Evolutionary conservation across 1,140 invertebrate genomes (phyloP), one percentile per base, ranked within the genome.

Genomic region (Anastrepha ludens): DNA sequence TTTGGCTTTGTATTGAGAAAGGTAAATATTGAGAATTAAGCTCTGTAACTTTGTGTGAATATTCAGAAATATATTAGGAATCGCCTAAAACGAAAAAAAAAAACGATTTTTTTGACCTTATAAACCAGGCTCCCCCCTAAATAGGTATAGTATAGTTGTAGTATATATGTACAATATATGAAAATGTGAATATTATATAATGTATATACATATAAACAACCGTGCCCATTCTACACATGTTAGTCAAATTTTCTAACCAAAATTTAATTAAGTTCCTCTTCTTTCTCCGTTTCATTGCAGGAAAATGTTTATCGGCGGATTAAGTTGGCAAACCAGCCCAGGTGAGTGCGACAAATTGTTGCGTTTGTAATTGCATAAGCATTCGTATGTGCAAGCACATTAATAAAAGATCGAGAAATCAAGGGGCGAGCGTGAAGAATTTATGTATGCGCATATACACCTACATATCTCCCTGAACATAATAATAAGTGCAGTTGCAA

Each of bases 231-330:
- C 11, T 55, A 6, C 50, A 55, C 2, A 55, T 55, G 6, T 55
- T 55, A 55, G 11, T 55, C 50, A 44, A 85, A 93, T 93, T 95
- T 94, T 95, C 95, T 94, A 95, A 93, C 97, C 90, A 55, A 47
- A 78, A 20, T 62, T 58, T 85, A 86, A 74, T 88, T 62, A 88
- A 65, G 58, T 65, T 88, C 50, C 58, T 85, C 44, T 88, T 89
- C 89, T 89, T 90, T 88, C 89, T 93, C 93, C 94, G 93, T 96
- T 93, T 93, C 95, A 93, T 96, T 98, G 90, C 95, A 99, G 98
- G 95, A 99, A 99, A 97, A 99, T 99, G 98, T 99, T 99, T 96
- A 98, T 99, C 95, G 99, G 99, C 93, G 99, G 99, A 91, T 96
- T 99, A 91, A 99, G 98, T 95, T 99, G 98, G 98, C 98, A 99